Evolutionary conservation across 2,113 vertebrate genomes (phyloP).

Genomic region (Leptosomus discolor): DNA sequence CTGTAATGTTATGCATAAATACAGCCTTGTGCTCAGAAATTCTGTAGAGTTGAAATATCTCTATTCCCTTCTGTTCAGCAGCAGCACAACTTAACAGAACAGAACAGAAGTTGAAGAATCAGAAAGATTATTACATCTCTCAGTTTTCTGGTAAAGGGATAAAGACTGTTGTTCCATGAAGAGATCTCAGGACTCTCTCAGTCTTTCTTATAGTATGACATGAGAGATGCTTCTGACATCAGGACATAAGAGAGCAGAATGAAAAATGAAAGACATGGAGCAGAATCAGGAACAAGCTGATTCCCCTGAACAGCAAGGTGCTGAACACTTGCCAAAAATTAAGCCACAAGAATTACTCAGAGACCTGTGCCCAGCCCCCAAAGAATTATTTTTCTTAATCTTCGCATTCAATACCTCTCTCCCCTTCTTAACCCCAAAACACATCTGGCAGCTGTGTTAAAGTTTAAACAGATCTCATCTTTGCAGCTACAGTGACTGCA

Average conservation of each 20-base stretch:
- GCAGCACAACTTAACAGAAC: background rate
- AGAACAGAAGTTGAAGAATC: slow-evolving; percentile 6
- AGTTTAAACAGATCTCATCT: slow-evolving; percentile 2
- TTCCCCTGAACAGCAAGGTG: background rate
- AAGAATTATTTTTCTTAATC: background rate
- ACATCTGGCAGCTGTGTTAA: background rate
- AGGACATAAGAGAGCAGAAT: background rate
- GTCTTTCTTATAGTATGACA: background rate
- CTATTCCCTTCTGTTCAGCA: background rate
- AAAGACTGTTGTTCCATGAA: background rate
- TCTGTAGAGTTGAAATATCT: background rate
- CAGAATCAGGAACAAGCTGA: background rate
- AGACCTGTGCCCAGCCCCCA: background rate
- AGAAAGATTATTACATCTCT: background rate
- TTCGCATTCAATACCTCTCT: background rate
- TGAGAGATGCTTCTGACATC: slow-evolving; percentile 23
- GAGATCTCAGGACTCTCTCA: background rate
- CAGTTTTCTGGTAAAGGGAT: background rate
- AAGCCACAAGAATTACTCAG: background rate
- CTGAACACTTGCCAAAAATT: background rate
- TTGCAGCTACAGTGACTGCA: background rate
- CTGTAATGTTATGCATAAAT: background rate
- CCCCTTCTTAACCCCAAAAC: background rate
- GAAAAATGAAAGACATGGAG: background rate
- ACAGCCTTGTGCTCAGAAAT: background rate